Percentiles rank a stretch among this genome's conserved stretches.
Conservation (phyloP, 2,797 vertebrate species). For the Taenioides sp. region DNA sequence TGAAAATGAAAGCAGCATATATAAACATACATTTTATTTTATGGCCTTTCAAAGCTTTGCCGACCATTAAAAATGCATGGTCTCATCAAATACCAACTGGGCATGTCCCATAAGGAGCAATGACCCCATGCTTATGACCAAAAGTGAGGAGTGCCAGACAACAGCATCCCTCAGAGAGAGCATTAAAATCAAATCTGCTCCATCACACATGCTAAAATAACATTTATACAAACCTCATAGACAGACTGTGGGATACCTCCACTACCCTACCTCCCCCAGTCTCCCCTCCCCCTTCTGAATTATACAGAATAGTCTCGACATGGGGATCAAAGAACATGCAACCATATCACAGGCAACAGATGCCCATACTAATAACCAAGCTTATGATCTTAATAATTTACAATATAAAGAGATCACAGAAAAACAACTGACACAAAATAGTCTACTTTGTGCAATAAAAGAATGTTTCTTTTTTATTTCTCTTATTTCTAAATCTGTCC, state of each 20-base stretch:
- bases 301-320: constrained; percentile 34
- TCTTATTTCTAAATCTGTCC: background rate
- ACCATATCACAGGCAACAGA: constrained; percentile 63
- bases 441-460: background rate
- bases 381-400: constrained; percentile 11
- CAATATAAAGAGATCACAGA: constrained; percentile 21
- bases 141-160: constrained; percentile 46
- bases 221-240: constrained; percentile 22
- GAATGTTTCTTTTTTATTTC: background rate
- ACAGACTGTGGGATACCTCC: constrained; percentile 19
- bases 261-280: constrained; percentile 4
- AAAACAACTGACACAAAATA: background rate
- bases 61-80: constrained; percentile 40
- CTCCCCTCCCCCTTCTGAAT: constrained; percentile 44
- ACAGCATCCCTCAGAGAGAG: constrained; percentile 49
- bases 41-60: constrained; percentile 19
- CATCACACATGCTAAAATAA: constrained; percentile 48
- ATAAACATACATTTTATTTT: constrained; percentile 20
- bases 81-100: background rate
- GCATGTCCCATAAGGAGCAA: background rate
- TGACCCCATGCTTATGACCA: constrained; percentile 10
- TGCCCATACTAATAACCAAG: constrained; percentile 29
- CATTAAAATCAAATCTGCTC: constrained; percentile 61
- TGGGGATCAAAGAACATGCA: constrained; percentile 45
- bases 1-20: constrained; percentile 20